A percentile compares a stretch with the other conserved stretches of the same genome.
Evolutionary conservation across 2,888 invertebrate species (phyloP).

Genomic region (Habroteleia sp.): DNA sequence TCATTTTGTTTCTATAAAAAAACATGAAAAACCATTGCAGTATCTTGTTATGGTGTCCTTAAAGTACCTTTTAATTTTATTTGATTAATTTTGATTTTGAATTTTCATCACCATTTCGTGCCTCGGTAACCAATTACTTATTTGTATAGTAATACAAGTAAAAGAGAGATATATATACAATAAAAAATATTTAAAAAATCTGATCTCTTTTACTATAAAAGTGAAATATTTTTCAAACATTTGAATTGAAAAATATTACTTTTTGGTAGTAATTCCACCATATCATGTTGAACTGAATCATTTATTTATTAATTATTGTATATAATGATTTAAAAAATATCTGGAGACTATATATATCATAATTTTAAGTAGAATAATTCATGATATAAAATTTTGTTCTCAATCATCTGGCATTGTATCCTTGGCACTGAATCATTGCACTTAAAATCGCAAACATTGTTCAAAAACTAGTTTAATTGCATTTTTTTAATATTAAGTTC

Average conservation of each 20-base stretch:
- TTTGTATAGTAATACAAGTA: conserved; percentile 21
- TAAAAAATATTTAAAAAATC: background rate
- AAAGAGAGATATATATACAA: conserved; percentile 6
- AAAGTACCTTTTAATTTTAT: too few relatives aligned
- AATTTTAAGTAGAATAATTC: conserved; percentile 33
- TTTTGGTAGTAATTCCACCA: conserved; percentile 15
- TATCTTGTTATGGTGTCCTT: too few relatives aligned
- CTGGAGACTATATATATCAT: too few relatives aligned
- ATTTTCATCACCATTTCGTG: conserved; percentile 58
- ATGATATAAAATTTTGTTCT: conserved; percentile 39
- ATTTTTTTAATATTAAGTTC: too few relatives aligned
- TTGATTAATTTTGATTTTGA: conserved; percentile 9
- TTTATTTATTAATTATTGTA: conserved; percentile 1
- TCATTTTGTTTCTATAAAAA: too few relatives aligned
- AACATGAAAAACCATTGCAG: too few relatives aligned
- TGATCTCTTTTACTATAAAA: conserved; percentile 11
- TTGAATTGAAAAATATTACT: conserved; percentile 14
- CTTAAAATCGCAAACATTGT: conserved; percentile 37
- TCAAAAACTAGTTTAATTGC: conserved; percentile 9
- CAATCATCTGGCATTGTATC: conserved; percentile 67
- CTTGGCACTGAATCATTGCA: conserved; percentile 70
- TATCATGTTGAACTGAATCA: conserved; percentile 8
- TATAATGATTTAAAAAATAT: conserved; percentile 18
- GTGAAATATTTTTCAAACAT: conserved; percentile 3
- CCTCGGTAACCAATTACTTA: conserved; percentile 64